Conservation (phyloP, 2,797 vertebrate genomes). For the Labroides dimidiatus region DNA sequence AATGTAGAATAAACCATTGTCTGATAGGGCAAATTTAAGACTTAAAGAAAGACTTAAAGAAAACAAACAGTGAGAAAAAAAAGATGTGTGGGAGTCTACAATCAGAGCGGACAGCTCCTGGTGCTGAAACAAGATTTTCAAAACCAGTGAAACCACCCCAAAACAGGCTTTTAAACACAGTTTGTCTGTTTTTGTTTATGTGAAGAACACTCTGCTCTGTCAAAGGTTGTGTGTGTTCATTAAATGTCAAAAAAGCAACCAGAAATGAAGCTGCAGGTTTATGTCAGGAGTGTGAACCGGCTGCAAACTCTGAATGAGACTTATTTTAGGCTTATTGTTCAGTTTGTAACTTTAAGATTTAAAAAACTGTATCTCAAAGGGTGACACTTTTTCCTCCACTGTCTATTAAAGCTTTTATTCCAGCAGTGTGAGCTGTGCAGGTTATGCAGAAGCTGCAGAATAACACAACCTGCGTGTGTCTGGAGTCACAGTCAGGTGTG, state of each 20-base stretch:
- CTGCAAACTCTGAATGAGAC: not conserved
- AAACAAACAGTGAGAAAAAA: too few relatives aligned
- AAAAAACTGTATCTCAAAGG: not conserved
- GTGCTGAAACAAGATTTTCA: not conserved
- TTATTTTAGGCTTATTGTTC: not conserved
- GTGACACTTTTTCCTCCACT: not conserved
- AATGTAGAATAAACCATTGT: too few relatives aligned
- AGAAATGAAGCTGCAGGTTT: too few relatives aligned
- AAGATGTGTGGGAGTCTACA: not conserved
- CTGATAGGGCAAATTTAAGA: too few relatives aligned
- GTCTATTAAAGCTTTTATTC: slow-evolving; percentile 6
- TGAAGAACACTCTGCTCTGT: not conserved
- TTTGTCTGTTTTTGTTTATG: not conserved
- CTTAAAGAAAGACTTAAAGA: too few relatives aligned
- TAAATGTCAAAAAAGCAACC: too few relatives aligned
- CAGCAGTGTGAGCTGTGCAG: slow-evolving; percentile 9
- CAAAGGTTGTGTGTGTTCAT: too few relatives aligned
- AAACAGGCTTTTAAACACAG: not conserved
- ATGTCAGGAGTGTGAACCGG: too few relatives aligned
- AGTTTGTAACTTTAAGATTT: not conserved
- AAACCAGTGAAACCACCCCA: not conserved
- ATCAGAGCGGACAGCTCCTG: slow-evolving; percentile 1
- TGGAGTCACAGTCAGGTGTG: slow-evolving; percentile 34
- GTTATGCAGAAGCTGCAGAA: slow-evolving; percentile 28
- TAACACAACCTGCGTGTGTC: slow-evolving; percentile 20